Evolutionary conservation across 2,113 vertebrate genomes (phyloP), one percentile per base, ranked within the genome.

Genomic region (Plecotus auritus): DNA sequence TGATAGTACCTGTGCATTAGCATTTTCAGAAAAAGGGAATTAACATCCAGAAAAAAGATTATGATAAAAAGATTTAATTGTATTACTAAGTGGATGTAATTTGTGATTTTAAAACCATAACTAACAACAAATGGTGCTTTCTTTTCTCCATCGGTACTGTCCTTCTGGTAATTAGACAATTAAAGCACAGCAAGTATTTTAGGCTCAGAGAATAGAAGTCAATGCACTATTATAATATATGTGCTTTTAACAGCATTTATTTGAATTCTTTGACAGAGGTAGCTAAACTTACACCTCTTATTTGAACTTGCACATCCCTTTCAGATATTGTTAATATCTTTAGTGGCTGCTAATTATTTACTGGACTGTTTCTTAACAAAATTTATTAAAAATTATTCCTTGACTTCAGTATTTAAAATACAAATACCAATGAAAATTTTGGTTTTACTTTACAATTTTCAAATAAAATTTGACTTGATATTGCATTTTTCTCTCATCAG

Each of bases 31-130:
- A 95, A 67, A 96, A 90, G 47, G 0, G 28, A 93, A 94, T 66
- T 82, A 54, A 23, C 40, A 17, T 7, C 59, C 40, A 49, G 49
- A 30, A 35, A 49, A 47, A 37, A 1, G 69, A 81, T 95, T 83
- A 83, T 93, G 96, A 96, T 92, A 90, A 88, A 47, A 16, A 16
- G 7, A 95, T 97, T 97, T 96, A 97, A 96, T 97, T 97, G 96
- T 0, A 0, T 93, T 82, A 91, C 69, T 32, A 97, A 97, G 89
- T 85, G 28, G 90, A 92, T 96, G 6, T 17, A 69, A 47, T 97
- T 82, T 94, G 67, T 95, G 83, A 91, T 94, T 93, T 91, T 96
- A 90, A 97, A 96, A 78, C 42, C 37, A 72, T 64, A 95, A 76
- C 97, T 92, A 90, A 93, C 66, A 84, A 89, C 32, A 97, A 97